These are phyloP conservation scores for Callospermophilus lateralis DNA, from an alignment of 2,113 vertebrate species.

Conservation along the genomic window DNA sequence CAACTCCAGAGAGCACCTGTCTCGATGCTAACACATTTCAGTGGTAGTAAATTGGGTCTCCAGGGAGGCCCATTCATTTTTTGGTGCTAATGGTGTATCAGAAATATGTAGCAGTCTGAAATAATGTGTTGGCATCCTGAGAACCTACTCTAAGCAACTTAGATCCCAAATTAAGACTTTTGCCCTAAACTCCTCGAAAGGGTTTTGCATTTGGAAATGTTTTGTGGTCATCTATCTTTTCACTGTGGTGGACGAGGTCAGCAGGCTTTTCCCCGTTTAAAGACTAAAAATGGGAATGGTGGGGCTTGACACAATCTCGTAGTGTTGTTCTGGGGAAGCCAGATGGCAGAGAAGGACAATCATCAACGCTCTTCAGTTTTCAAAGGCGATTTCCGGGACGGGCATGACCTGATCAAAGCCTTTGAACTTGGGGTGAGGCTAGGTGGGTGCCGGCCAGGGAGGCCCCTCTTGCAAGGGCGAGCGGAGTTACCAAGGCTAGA, in stretches of 20 bases:
- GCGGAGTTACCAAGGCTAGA: neutral
- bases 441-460: neutral
- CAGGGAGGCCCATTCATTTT: neutral
- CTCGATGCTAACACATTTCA: neutral
- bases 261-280: neutral
- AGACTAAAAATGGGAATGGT: neutral
- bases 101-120: slow-evolving; percentile 22
- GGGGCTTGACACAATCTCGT: neutral
- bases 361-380: neutral
- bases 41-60: slow-evolving; percentile 50
- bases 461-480: neutral
- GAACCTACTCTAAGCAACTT: neutral
- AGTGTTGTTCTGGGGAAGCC: neutral
- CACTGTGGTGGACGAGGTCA: neutral
- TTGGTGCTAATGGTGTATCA: neutral
- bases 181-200: neutral
- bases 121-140: neutral
- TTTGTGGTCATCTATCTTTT: neutral
- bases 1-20: slow-evolving; percentile 28
- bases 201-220: slow-evolving; percentile 13
- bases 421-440: neutral
- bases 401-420: neutral
- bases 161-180: slow-evolving; percentile 1
- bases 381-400: neutral
- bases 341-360: neutral